Base-by-base conservation (phyloP, 2,113 vertebrate genomes). In the Cyprinodon variegatus region DNA sequence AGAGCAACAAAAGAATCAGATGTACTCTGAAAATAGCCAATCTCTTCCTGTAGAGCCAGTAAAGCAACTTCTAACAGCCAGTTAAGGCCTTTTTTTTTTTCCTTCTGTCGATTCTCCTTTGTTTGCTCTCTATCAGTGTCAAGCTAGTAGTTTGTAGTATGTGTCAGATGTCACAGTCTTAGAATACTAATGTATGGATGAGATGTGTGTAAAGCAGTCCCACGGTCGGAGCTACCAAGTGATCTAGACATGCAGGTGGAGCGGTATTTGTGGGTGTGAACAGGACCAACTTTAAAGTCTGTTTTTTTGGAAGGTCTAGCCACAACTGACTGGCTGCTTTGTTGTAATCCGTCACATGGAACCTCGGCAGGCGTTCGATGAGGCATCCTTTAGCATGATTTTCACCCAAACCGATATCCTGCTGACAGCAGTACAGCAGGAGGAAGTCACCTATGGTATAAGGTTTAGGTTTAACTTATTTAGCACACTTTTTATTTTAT, bases 331-430 rank as follows among this genome's bases (percentile, higher is more conserved):
- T 76, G 45, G 57, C 73, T 70, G 53, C 41, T 43, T 29, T 11
- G 1, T 61, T 61, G 68, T 75, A 46, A 68, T 85, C 59, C 41
- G 12, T 29, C 73, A 73, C 4, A 17, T 65, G 65, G 76, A 41
- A 1, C 22, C 22, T 43, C 5, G 12, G n/a, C 41, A 38, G n/a
- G 3, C 10, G 11, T 29, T 4, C n/a, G 39, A 37, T 38, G 37
- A 61, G 7, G 39, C 20, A 9, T 4, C 1, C 15, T 4, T 41
- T 61, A 72, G 8, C 45, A 17, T 61, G 38, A 65, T 62, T 20
- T 38, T 38, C 20, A 48, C 40, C 68, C 29, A 29, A 29, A 29
- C 29, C 1, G 29, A 29, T 29, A 29, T 29, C 29, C 1, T 41
- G 3, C 5, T 20, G 17, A 7, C 20, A n/a, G 50, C 20, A 57